Evolutionary conservation across 2,888 invertebrate genomes (phyloP), one percentile per base, ranked within the genome.

Genomic region (Encarsia formosa): DNA sequence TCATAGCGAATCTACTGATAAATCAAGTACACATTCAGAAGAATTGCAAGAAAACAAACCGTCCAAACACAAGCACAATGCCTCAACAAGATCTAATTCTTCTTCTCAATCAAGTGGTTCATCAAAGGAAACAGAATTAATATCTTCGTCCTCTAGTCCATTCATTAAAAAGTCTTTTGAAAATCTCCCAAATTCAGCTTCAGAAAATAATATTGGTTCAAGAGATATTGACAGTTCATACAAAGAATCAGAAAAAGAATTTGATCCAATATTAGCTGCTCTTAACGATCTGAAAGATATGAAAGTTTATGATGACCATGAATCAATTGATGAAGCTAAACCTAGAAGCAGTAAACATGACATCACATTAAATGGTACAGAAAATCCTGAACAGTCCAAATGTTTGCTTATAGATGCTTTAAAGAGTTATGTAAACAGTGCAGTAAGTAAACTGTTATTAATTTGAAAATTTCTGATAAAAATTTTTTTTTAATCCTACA

Each of bases 341-440:
- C 46, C 48, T 9, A 49, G 40, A 41, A 51, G 45, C 31, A 57
- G 47, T 35, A 61, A 58, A 26, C 43, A 50, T 5, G 58, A 58
- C 42, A 61, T 60, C 23, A 34, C 42, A 2, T 44, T 60, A 13
- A 61, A 63, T 37, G 57, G 61, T n/a, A 54, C 67, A 19, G 61
- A 59, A 35, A 65, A 60, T 18, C 54, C 46, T 11, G 58, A 64
- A 52, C 61, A 59, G 46, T 69, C 70, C 1, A 69, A 71, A 65
- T 83, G 83, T 61, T 70, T 81, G 50, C 70, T 85, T 31, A 75
- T 84, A 53, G 83, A 84, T 74, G 70, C 83, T 47, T 65, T 84
- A 63, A 74, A 83, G 63, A 79, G 81, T 26, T 84, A 84, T 67
- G 74, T 84, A 51, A 79, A 82, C 66, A 83, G 83, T 70, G 83